Evolutionary conservation across 2,888 invertebrate genomes (phyloP), one percentile per base, ranked within the genome.

Genomic region (Rotaria magnacalcarata): DNA sequence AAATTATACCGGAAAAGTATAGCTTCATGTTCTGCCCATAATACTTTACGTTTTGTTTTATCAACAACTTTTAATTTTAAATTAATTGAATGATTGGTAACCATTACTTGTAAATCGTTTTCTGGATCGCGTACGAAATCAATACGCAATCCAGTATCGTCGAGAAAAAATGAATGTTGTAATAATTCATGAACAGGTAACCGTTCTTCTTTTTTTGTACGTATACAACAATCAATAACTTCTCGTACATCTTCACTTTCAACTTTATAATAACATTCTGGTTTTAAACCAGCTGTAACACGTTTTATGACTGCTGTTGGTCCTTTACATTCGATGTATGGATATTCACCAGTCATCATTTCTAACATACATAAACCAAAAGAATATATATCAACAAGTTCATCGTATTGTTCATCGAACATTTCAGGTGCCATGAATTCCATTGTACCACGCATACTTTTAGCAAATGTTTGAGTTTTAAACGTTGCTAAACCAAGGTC

Each of bases 351-450:
- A 85, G 98, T 98, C 74, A 97, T 97, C 98, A 99, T 99, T 93
- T 99, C 99, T 89, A 99, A 93, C 96, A 99, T 97, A 92, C 99
- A 99, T 98, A 99, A 99, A 74, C 99, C 99, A 92, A 99, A 98
- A 21, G 99, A 98, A 92, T 99, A 99, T 87, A 99, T 97, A 91
- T 99, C 99, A 27, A 99, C 98, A 19, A 95, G 95, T 92, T 99
- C 99, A 91, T 99, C 98, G 92, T 99, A 99, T 92, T 97, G 97
- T 91, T 99, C 99, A 90, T 99, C 98, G 92, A 98, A 99, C 96
- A 99, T 93, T 93, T 99, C 98, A 1, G 97, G 97, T 74, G 97
- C 97, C 96, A 96, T 96, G 92, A 96, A 96, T 91, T 96, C 96
- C 0, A 96, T 96, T 4, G 96, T 96, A 87, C 96, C 95, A 92